Evolutionary conservation across 2,888 invertebrate genomes (phyloP), one percentile per base, ranked within the genome.

Genomic region (Portevinia maculata): DNA sequence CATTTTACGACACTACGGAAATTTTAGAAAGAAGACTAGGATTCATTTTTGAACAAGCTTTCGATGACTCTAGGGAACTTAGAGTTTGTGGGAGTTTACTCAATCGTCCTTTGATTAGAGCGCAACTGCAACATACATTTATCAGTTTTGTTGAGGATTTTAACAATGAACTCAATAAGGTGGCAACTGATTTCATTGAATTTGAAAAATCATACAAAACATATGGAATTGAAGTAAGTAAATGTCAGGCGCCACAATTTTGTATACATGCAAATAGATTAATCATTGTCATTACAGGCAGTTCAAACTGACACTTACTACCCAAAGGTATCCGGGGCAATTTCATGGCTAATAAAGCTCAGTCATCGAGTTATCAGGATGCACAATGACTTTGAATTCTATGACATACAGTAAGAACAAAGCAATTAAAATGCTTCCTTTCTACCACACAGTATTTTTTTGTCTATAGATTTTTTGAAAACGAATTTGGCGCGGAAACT

Each of bases 11-110:
- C 0, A 93, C 93, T 75, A 90, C 94, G 0, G 92, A 93, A 28
- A 95, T 96, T 86, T 93, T 95, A 60, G 98, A 98, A 88, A 92
- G 95, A 75, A 92, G 95, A 79, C 91, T 98, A 37, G 96, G 96
- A 0, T 94, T 95, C 15, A 93, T 97, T 81, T 95, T 97, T 87
- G 93, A 94, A 9, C 94, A 95, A 87, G 96, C 95, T 0, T 94
- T 97, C 85, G 94, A 95, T 71, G 97, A 98, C 87, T 96, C 96
- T 85, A 92, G 92, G 84, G 94, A 94, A 34, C 88, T 94, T 7
- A 94, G 94, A 91, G 93, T 96, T 17, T 92, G 94, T 84, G 96
- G 96, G 0, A 93, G 93, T 64, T 90, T 98, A 67, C 91, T 95
- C 59, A 94, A 96, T 59, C 92, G 97, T 9, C 94, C 95, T 0